Evolutionary conservation across 2,113 vertebrate genomes (phyloP).

Genomic region (Eidolon helvum): DNA sequence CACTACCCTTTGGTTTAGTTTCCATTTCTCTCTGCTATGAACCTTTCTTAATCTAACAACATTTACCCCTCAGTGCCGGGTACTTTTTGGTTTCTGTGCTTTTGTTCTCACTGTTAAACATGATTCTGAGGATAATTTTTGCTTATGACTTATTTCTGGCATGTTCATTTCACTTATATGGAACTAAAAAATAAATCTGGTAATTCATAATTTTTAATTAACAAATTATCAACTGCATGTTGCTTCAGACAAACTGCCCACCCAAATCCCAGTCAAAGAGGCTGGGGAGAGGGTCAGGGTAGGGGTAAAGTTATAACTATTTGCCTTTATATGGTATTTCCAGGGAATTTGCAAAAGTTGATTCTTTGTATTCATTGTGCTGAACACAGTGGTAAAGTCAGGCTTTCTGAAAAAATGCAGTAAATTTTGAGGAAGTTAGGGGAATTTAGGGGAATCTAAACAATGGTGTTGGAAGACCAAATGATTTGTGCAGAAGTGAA

Average conservation of each 20-base stretch:
- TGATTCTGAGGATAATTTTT: not conserved
- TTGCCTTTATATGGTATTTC: not conserved
- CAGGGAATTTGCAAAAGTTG: not conserved
- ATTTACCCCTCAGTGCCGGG: not conserved
- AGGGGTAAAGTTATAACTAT: not conserved
- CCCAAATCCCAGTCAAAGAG: rapidly evolving
- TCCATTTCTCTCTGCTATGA: not conserved
- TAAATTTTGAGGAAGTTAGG: not conserved
- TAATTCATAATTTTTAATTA: not conserved
- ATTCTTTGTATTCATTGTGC: not conserved
- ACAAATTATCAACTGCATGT: not conserved
- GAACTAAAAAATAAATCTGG: not conserved
- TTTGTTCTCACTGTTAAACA: not conserved
- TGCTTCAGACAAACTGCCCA: not conserved
- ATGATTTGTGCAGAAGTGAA: not conserved
- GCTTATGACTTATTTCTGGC: not conserved
- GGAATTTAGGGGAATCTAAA: not conserved
- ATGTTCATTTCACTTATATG: not conserved
- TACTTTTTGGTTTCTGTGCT: not conserved
- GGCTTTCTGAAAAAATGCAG: not conserved
- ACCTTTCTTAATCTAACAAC: not conserved
- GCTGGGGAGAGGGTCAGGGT: not conserved
- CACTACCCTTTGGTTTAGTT: not conserved
- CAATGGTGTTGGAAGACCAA: not conserved
- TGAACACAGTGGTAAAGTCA: not conserved